These are phyloP conservation scores for Talpa occidentalis DNA, from an alignment of 2,113 vertebrate species.

Conservation along the genomic window DNA sequence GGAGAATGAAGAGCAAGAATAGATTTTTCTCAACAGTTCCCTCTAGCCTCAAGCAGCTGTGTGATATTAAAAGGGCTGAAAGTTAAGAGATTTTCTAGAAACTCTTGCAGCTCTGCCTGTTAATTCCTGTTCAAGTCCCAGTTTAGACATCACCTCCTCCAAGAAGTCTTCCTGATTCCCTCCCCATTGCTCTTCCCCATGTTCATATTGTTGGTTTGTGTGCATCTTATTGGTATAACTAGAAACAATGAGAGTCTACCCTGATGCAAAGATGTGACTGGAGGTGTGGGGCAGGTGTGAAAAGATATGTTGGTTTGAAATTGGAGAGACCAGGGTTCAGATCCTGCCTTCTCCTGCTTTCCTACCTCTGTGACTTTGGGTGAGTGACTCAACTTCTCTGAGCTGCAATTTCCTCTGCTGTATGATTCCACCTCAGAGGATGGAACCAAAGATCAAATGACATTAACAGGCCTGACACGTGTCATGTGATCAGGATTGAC, in stretches of 20 bases:
- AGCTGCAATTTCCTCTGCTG: background rate
- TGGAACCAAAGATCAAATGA: background rate
- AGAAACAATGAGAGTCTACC: background rate
- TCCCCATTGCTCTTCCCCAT: background rate
- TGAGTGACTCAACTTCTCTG: background rate
- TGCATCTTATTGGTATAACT: background rate
- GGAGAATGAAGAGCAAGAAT: background rate
- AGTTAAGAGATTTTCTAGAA: background rate
- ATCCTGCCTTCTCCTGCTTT: background rate
- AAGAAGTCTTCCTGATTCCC: background rate
- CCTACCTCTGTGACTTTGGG: background rate
- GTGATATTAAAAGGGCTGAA: background rate
- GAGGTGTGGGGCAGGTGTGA: background rate
- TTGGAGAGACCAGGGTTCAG: background rate
- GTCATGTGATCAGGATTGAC: background rate
- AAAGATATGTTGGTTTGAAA: background rate
- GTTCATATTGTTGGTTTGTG: background rate
- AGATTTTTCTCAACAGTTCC: background rate
- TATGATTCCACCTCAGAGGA: background rate
- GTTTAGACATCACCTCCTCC: background rate
- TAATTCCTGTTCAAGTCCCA: background rate
- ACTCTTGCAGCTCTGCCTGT: background rate
- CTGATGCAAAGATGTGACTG: background rate
- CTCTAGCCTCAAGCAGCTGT: background rate
- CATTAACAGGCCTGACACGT: background rate